A percentile compares a stretch with the other conserved stretches of the same genome.
These are phyloP conservation scores for Horisme vitalbata DNA, from an alignment of 2,888 invertebrate genomes.

Conservation along the genomic window DNA sequence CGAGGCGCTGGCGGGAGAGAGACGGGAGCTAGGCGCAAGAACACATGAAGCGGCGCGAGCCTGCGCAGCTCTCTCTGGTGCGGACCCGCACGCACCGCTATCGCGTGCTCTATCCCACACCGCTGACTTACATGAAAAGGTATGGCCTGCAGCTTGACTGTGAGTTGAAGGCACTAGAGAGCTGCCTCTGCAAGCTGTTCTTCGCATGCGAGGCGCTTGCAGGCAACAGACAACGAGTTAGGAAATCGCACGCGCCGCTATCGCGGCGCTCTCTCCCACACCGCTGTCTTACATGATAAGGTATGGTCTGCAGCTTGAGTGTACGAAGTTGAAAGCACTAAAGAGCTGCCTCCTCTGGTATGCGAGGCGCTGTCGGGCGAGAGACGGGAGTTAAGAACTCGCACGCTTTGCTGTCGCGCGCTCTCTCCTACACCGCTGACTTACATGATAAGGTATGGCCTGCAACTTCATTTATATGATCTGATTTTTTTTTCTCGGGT, in stretches of 20 bases:
- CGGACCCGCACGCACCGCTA: conserved; percentile 95
- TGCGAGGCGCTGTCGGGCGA: conserved; percentile 94
- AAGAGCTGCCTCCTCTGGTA: conserved; percentile 93
- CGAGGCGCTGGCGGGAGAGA: conserved; percentile 92
- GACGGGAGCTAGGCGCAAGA: conserved; percentile 90
- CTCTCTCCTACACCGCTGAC: conserved; percentile 86
- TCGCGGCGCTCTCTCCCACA: conserved; percentile 93
- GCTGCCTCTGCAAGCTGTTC: conserved; percentile 93
- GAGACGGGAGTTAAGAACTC: conserved; percentile 95
- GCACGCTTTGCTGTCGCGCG: conserved; percentile 93
- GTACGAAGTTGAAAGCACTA: conserved; percentile 59
- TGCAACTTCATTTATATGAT: background rate
- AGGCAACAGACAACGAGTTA: conserved; percentile 92
- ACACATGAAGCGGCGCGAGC: conserved; percentile 94
- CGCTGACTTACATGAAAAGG: conserved; percentile 45
- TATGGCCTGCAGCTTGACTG: background rate
- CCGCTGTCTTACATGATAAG: conserved; percentile 44
- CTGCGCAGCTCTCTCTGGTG: conserved; percentile 92
- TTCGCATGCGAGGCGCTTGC: conserved; percentile 94
- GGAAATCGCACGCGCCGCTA: conserved; percentile 95
- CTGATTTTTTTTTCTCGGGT: too few relatives aligned
- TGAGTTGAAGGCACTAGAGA: conserved; percentile 83
- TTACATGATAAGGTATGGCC: conserved; percentile 41
- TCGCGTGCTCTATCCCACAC: conserved; percentile 92
- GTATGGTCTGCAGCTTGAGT: conserved; percentile 12